These are phyloP conservation scores for Ormyrus nitidulus DNA, from an alignment of 2,888 invertebrate species.

Conservation along the genomic window DNA sequence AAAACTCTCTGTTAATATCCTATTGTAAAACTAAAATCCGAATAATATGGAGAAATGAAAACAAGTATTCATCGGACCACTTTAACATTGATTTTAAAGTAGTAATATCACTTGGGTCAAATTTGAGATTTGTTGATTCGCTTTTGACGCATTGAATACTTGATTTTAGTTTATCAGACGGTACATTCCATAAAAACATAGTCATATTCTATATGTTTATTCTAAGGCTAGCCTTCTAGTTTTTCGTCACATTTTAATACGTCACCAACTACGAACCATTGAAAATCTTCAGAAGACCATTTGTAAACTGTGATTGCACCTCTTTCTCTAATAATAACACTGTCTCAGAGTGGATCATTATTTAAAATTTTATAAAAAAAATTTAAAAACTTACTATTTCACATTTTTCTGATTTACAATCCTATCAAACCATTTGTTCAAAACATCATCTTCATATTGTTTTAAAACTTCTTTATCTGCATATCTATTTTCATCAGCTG, in stretches of 20 bases:
- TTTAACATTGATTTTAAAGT: constrained; percentile 31
- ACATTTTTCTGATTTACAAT: too few species aligned
- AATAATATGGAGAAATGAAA: constrained; percentile 92
- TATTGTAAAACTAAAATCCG: constrained; percentile 87
- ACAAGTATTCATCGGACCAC: constrained; percentile 81
- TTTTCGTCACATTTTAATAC: constrained; percentile 83
- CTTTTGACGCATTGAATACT: constrained; percentile 80
- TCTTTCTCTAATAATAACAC: constrained; percentile 87
- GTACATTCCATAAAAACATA: constrained; percentile 89
- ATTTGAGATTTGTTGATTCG: too few species aligned
- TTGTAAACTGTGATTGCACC: constrained; percentile 86
- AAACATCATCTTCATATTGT: constrained; percentile 75
- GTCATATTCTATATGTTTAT: constrained; percentile 94
- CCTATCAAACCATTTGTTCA: too few species aligned
- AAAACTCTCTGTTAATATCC: constrained; percentile 78
- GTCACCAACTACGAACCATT: constrained; percentile 93
- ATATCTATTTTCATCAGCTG: constrained; percentile 81
- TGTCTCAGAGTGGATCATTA: too few species aligned
- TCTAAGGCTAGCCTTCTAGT: constrained; percentile 84
- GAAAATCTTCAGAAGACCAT: constrained; percentile 81
- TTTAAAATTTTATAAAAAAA: too few species aligned
- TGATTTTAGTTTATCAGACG: constrained; percentile 78
- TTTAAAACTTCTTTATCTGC: constrained; percentile 81
- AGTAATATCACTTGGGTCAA: constrained; percentile 52
- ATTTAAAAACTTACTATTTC: constrained; percentile 78